Conservation (phyloP, 2,888 invertebrate species). For the Ceratothoa steindachneri region DNA sequence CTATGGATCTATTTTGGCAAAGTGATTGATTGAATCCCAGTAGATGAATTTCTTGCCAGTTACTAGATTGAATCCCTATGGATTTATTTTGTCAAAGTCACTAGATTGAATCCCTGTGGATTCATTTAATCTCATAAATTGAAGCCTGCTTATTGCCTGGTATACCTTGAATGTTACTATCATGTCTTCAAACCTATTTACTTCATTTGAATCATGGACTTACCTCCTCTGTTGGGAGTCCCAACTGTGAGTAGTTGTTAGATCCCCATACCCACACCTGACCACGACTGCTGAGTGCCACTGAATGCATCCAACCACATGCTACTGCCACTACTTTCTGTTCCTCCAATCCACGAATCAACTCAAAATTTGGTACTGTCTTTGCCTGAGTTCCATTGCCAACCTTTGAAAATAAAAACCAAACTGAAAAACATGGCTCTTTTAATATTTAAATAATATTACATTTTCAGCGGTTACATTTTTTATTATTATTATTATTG, state of each 20-base stretch:
- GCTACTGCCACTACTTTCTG: conserved; percentile 40
- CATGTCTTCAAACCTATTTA: too few relatives aligned
- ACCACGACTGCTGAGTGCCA: conserved; percentile 41
- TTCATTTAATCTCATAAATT: too few relatives aligned
- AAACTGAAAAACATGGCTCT: background rate
- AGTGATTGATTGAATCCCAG: too few relatives aligned
- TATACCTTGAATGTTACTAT: too few relatives aligned
- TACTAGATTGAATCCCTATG: too few relatives aligned
- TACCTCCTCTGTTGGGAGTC: conserved; percentile 45
- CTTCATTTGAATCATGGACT: too few relatives aligned
- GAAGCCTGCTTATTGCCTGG: too few relatives aligned
- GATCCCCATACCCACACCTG: conserved; percentile 47
- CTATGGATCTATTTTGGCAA: too few relatives aligned
- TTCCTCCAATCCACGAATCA: conserved; percentile 42
- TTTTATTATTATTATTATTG: conserved; percentile 9
- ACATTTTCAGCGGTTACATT: background rate
- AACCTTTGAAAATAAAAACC: conserved; percentile 31
- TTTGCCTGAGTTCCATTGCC: conserved; percentile 40
- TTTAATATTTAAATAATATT: background rate
- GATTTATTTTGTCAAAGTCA: too few relatives aligned
- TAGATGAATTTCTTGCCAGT: too few relatives aligned
- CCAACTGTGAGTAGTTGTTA: conserved; percentile 43
- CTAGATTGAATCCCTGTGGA: too few relatives aligned
- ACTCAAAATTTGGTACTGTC: conserved; percentile 36
- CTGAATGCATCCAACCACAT: conserved; percentile 45